Evolutionary conservation across 2,113 vertebrate genomes (phyloP).

Genomic region (Centropus bengalensis): DNA sequence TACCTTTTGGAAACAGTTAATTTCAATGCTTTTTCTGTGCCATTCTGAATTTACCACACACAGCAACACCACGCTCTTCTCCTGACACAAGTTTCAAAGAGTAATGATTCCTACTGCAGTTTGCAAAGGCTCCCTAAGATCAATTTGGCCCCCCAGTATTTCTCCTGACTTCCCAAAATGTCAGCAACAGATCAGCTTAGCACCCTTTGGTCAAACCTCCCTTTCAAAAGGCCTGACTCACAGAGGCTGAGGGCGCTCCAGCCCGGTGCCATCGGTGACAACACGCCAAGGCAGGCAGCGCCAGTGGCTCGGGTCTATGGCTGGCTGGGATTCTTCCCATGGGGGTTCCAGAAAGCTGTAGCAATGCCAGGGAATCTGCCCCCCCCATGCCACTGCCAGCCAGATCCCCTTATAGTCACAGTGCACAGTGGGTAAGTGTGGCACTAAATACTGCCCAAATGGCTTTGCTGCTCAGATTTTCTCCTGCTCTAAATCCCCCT

Average conservation of each 20-base stretch:
- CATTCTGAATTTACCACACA: neutral
- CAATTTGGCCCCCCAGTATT: neutral
- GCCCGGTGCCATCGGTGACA: neutral
- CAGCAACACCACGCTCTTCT: neutral
- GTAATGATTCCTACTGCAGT: neutral
- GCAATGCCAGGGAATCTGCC: neutral
- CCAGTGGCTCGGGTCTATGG: neutral
- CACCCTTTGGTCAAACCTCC: neutral
- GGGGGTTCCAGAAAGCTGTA: neutral
- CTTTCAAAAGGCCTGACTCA: neutral
- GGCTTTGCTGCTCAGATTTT: neutral
- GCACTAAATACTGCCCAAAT: neutral
- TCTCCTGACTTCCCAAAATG: neutral
- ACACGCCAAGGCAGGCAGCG: accelerated
- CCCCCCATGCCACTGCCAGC: accelerated
- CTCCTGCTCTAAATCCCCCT: neutral
- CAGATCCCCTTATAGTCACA: neutral
- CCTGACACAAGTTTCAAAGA: neutral
- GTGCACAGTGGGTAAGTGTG: accelerated
- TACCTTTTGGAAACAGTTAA: neutral
- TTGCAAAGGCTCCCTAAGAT: neutral
- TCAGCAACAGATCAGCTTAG: neutral
- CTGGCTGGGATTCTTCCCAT: neutral
- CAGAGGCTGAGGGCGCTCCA: accelerated
- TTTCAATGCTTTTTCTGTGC: neutral